Evolutionary conservation across 2,797 vertebrate species (phyloP).

Genomic region (Pagetopsis macropterus): DNA sequence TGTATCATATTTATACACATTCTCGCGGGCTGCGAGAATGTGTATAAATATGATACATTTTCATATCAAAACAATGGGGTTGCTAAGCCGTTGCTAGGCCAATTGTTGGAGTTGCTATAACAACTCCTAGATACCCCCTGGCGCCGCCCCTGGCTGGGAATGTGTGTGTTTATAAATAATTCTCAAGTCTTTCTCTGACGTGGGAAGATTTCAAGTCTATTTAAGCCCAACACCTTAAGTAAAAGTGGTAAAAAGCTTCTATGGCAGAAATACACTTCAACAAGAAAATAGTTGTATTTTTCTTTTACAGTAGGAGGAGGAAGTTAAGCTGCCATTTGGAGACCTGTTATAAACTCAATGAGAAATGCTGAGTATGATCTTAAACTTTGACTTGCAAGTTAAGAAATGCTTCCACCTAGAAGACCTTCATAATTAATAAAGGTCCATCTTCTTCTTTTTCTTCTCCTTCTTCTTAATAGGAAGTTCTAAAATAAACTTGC

Average conservation of each 20-base stretch:
- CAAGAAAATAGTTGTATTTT: slow-evolving; percentile 5
- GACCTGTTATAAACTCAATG: slow-evolving; percentile 7
- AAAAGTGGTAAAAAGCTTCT: slow-evolving; percentile 30
- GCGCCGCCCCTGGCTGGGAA: no score
- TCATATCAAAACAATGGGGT: no score
- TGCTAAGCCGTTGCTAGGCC: no score
- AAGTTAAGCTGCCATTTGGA: background rate
- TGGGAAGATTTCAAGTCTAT: slow-evolving; percentile 51
- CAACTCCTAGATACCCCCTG: no score
- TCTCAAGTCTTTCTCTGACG: slow-evolving; percentile 19
- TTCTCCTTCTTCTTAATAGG: no score
- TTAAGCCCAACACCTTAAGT: slow-evolving; percentile 22
- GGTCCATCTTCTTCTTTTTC: no score
- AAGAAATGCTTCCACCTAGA: background rate
- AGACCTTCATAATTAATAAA: no score
- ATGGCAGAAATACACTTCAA: slow-evolving; percentile 15
- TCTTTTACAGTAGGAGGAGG: slow-evolving; percentile 9
- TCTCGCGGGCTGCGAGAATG: no score
- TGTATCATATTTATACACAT: no score
- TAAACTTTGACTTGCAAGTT: slow-evolving; percentile 6
- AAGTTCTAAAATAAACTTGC: slow-evolving; percentile 19
- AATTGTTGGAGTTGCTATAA: no score
- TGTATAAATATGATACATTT: no score
- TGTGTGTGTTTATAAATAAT: slow-evolving; percentile 46
- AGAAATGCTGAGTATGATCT: background rate